phyloP scores from a whole-genome alignment of 2,797 vertebrate species.

The Eremophila alpestris region DNA sequence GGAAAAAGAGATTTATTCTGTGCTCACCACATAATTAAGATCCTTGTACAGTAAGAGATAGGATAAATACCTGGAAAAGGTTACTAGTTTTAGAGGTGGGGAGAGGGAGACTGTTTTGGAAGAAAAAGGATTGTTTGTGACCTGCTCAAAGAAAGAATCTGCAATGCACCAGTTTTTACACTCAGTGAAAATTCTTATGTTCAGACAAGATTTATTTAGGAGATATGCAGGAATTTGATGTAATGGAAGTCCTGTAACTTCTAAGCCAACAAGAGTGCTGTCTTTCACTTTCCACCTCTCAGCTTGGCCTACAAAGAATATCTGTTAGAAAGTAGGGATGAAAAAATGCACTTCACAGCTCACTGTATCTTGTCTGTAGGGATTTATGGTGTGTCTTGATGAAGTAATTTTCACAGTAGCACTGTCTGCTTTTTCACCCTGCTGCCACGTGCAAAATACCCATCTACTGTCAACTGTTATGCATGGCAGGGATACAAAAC shows the following conservation, averaged over 20 bases:
- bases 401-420: not conserved
- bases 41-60: not conserved
- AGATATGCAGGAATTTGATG: not conserved
- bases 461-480: not conserved
- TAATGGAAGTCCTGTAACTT: not conserved
- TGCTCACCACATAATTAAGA: not conserved
- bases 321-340: not conserved
- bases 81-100: not conserved
- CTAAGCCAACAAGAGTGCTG: not conserved
- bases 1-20: not conserved
- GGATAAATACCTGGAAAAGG: not conserved
- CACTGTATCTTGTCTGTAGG: not conserved
- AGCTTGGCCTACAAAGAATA: not conserved
- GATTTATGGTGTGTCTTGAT: not conserved
- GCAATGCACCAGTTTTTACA: not conserved
- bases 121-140: not conserved
- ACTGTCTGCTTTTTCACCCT: not conserved
- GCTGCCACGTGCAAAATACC: not conserved
- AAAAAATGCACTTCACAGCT: not conserved
- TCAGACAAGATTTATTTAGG: not conserved
- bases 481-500: not conserved
- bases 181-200: not conserved
- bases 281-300: not conserved
- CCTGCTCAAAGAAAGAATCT: slow-evolving; percentile 2
- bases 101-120: not conserved